Conservation (phyloP, 1,140 invertebrate genomes). For the Pseudomyrmex sp. region DNA sequence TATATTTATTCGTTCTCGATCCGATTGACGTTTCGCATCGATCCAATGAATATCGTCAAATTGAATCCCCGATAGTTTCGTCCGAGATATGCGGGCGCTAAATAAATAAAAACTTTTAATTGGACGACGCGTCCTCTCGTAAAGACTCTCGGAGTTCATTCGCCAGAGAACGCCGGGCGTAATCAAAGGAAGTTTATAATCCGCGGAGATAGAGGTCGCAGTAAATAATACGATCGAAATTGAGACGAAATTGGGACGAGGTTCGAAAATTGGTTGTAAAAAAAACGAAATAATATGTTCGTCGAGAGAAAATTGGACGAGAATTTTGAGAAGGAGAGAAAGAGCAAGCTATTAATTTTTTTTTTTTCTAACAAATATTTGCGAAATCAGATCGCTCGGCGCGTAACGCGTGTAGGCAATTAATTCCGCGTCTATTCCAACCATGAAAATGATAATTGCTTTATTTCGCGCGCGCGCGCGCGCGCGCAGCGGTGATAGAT, state of each 20-base stretch:
- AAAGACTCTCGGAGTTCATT: constrained; percentile 8
- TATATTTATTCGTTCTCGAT: background rate
- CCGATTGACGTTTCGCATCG: background rate
- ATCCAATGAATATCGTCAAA: constrained; percentile 12
- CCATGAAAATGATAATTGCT: constrained; percentile 30
- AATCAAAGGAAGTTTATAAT: constrained; percentile 59
- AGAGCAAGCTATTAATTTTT: constrained; percentile 16
- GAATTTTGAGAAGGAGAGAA: background rate
- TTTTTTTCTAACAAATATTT: constrained; percentile 44
- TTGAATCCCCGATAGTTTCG: constrained; percentile 24
- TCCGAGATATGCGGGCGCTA: background rate
- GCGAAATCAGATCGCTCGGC: background rate
- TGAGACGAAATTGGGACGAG: constrained; percentile 36
- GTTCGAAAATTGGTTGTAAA: constrained; percentile 1
- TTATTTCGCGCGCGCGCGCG: background rate
- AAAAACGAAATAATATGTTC: background rate
- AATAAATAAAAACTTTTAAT: constrained; percentile 61
- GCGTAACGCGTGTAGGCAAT: background rate
- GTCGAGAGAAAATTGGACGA: background rate
- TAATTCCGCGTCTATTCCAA: background rate
- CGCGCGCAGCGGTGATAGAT: constrained; percentile 20
- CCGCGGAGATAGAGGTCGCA: constrained; percentile 13
- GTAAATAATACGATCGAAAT: constrained; percentile 55
- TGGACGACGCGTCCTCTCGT: constrained; percentile 28
- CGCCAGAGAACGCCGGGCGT: constrained; percentile 25